Base-by-base conservation (phyloP, 2,113 vertebrate genomes). In the western clawed frog (Xenopus tropicalis) region DNA sequence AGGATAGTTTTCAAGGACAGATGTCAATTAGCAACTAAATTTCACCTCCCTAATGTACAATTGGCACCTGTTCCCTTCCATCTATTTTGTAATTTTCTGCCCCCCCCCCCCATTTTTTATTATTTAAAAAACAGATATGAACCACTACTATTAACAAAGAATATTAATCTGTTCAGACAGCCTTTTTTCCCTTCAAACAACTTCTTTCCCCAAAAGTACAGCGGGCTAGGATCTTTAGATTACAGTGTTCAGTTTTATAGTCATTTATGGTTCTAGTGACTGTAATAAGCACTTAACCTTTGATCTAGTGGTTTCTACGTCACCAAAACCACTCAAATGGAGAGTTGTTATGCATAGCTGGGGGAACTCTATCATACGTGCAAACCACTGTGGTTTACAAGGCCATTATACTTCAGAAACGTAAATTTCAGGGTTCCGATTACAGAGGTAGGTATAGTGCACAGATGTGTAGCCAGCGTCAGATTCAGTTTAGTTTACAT, bases 271-370 rank as follows among this genome's bases (percentile, higher is more conserved):
- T 51, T 14, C 65, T 54, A 61, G 44, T 68, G 66, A 61, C 66
- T 75, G 11, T 75, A 62, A 75, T 75, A 75, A 62, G 48, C 24
- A 75, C 72, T 61, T 75, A 75, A 75, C 72, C 66, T 75, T 69
- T 61, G 46, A 57, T 69, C 58, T 68, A 62, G 66, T 63, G 72
- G 72, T 75, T 75, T 69, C 37, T 69, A 62, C 46, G 65, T 75
- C 43, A 48, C 44, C 21, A 44, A 52, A 71, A n/a, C 51, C 69
- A 51, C 69, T 71, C 72, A 75, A 48, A 58, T 75, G 57, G 14
- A 67, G 56, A 74, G 21, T 20, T 65, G n/a, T 65, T 65, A 20
- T 19, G 29, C 43, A 51, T 74, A 74, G 66, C 58, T 62, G 66
- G 72, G 66, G 65, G 58, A 52, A 54, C 24, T 22, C 16, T 75